Base-by-base conservation (phyloP, 2,797 vertebrate species). In the Echeneis naucrates region DNA sequence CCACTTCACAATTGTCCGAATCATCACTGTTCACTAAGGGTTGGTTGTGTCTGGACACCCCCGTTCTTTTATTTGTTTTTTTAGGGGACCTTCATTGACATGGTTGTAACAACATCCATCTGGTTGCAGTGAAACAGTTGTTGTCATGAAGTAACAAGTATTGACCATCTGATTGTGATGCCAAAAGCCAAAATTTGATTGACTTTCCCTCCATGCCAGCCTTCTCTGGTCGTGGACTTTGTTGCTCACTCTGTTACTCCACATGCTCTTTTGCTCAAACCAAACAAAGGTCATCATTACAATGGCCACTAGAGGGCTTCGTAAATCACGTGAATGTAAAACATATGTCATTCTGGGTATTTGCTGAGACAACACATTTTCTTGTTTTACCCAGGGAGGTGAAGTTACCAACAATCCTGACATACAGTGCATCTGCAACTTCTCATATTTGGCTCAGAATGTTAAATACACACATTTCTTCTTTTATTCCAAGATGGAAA, bases 161-260 rank as follows among this genome's bases (percentile, higher is more conserved):
- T 27, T 23, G 35, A 35, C 24, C 51, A 33, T 37, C 7, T 5
- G 21, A 48, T 17, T 11, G 19, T 11, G 21, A 3, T 4, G 23
- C 17, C 11, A 40, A 57, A 57, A 57, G 16, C 14, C 21, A 40
- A 11, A 37, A 24, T 30, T 63, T 74, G 65, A 58, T 52, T 74
- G 61, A 77, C 45, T 0, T 1, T 54, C 57, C 21, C n/a, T 71
- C 37, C 44, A 51, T 24, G 11, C 33, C 5, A 2, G 51, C 42
- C 55, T 57, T 23, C n/a, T 55, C 10, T 17, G 16, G 72, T 24
- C 45, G 33, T 59, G 54, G 61, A 80, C 66, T 47, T 44, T 56
- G 64, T 73, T 66, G 23, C 40, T 61, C 8, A 48, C 26, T 16
- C 23, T 1, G 1, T 35, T n/a, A n/a, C 21, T 60, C 4, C 11